phyloP scores from a whole-genome alignment of 2,797 vertebrate genomes.

The Catharus ustulatus region DNA sequence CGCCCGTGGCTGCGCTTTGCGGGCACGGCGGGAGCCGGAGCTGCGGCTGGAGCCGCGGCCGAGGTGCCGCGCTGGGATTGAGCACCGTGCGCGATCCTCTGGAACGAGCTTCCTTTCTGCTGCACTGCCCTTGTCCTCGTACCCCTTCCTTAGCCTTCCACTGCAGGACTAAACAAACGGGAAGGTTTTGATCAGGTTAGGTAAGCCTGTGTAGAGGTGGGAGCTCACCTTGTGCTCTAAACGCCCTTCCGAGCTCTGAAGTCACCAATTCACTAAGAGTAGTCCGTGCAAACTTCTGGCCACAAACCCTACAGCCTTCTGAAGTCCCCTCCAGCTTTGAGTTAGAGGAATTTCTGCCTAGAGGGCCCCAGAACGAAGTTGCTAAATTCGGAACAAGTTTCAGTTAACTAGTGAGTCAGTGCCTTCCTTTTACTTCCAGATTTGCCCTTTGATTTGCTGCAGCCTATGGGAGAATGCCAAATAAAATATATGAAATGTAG shows the following conservation, averaged over 20 bases:
- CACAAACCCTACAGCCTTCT: not conserved
- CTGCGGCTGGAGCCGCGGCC: not conserved
- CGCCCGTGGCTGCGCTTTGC: not conserved
- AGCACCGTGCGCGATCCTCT: rapidly evolving
- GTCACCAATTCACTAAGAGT: not conserved
- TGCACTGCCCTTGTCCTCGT: not conserved
- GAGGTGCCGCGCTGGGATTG: not conserved
- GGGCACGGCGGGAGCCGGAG: rapidly evolving
- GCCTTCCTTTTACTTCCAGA: not conserved
- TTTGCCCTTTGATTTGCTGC: not conserved
- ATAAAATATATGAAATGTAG: not conserved
- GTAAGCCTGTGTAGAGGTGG: not conserved
- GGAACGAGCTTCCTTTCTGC: not conserved
- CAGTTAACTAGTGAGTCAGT: not conserved
- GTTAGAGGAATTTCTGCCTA: not conserved
- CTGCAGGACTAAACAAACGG: not conserved
- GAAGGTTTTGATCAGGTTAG: not conserved
- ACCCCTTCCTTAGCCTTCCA: not conserved
- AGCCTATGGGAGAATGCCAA: not conserved
- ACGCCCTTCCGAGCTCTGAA: not conserved
- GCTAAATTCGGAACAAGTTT: not conserved
- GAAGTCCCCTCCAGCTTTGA: not conserved
- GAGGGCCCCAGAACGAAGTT: not conserved
- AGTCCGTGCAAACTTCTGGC: not conserved
- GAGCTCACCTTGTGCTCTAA: not conserved